Base-by-base conservation (phyloP, 2,888 invertebrate species). In the Galerucella nymphaeae region DNA sequence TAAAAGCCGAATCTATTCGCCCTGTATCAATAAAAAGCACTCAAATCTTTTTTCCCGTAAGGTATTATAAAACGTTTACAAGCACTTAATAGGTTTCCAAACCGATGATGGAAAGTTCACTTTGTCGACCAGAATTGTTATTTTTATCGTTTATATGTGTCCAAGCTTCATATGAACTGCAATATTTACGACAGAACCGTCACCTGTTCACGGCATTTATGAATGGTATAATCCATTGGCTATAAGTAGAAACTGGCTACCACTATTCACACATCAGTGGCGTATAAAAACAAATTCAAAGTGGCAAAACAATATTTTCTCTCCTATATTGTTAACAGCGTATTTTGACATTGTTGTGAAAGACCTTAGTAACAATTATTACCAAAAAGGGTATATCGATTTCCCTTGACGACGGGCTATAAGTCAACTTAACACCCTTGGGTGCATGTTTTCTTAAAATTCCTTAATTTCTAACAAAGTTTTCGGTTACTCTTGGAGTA, bases 91-190 rank as follows among this genome's bases (percentile, higher is more conserved):
- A 81, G 77, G 77, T 77, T 71, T 74, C 75, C 76, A 77, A n/a
- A 78, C 75, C 73, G 77, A 81, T 80, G 81, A 80, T 79, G 82
- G 81, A 80, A 80, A 79, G 77, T 76, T 76, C 77, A 81, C 80
- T 81, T 82, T 81, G 81, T 81, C 78, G 77, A 65, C 75, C 78
- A 78, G 81, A 80, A 82, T 81, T 82, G 81, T 81, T 82, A 82
- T 81, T 81, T 82, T 83, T 81, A 82, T 81, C 81, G 81, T 79
- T n/a, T 80, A 81, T 78, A 81, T 78, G 80, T 70, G 77, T 76
- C 79, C 77, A 70, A 72, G 75, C 77, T 75, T 77, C 71, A 75
- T 80, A 82, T 82, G 82, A 83, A 82, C 79, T 78, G 75, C 78
- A 66, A 80, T 80, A 81, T 82, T 83, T 83, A 82, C 77, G 80